Conservation (phyloP, 37 sponge, comb jelly and placozoan species). For the Eunapius fragilis region DNA sequence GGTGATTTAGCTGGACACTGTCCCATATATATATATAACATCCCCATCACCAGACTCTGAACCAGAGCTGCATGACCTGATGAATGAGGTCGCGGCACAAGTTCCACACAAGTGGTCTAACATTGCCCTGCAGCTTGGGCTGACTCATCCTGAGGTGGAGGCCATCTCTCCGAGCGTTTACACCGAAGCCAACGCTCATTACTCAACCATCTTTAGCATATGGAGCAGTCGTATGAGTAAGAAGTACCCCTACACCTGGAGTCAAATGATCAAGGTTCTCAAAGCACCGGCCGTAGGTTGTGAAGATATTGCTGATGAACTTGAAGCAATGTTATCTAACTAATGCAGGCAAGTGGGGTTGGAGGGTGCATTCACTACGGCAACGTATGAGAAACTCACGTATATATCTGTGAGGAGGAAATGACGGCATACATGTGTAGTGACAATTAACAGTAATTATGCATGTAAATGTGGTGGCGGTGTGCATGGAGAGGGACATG, state of each 20-base stretch:
- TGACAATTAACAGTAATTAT: too few relatives aligned
- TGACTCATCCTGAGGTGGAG: neutral
- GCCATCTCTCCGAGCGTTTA: neutral
- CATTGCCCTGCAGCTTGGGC: neutral
- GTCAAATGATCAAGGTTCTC: neutral
- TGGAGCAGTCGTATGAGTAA: neutral
- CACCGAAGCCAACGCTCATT: neutral
- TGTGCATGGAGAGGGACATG: too few relatives aligned
- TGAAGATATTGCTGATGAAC: neutral
- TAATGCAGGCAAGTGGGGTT: too few relatives aligned
- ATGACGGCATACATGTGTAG: too few relatives aligned
- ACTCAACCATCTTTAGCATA: neutral
- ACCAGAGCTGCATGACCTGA: neutral
- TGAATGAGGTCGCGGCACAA: neutral
- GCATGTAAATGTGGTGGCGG: too few relatives aligned
- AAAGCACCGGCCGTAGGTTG: neutral
- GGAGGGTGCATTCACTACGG: too few relatives aligned
- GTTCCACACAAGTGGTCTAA: neutral
- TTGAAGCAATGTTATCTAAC: neutral
- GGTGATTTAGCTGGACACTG: too few relatives aligned
- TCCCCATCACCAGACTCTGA: neutral
- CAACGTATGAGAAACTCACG: too few relatives aligned
- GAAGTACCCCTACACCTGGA: neutral
- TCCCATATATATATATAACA: too few relatives aligned
- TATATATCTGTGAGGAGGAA: too few relatives aligned